phyloP scores from a whole-genome alignment of 2,797 vertebrate species.

The Limnodromus scolopaceus region DNA sequence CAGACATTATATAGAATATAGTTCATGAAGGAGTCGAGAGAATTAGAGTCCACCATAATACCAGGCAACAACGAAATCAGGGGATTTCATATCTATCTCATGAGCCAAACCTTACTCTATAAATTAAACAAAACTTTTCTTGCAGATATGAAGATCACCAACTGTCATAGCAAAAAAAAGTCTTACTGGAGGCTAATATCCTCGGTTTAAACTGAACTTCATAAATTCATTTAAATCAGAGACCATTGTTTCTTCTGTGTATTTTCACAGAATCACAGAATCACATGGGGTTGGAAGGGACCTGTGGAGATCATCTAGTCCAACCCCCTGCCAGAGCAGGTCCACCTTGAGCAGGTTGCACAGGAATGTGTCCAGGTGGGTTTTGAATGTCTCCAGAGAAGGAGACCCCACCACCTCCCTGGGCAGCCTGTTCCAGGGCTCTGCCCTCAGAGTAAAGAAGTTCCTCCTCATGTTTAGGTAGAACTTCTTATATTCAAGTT shows the following conservation, averaged over 20 bases:
- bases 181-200: background rate
- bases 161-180: background rate
- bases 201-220: background rate
- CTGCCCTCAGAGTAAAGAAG: too few relatives aligned
- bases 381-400: too few relatives aligned
- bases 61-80: background rate
- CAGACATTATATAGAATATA: background rate
- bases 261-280: background rate
- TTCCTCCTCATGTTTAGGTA: too few relatives aligned
- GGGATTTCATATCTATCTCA: background rate
- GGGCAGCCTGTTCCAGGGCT: too few relatives aligned
- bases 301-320: too few relatives aligned
- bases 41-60: background rate
- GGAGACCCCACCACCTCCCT: too few relatives aligned
- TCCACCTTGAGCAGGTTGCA: too few relatives aligned
- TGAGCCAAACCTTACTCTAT: background rate
- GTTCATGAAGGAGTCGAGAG: conserved; percentile 16
- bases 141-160: background rate
- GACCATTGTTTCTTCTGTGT: background rate
- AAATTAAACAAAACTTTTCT: background rate
- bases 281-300: too few relatives aligned
- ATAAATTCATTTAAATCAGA: background rate
- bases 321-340: too few relatives aligned
- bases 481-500: too few relatives aligned
- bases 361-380: too few relatives aligned